Evolutionary conservation across 2,113 vertebrate species (phyloP), one percentile per base, ranked within the genome.

Genomic region (Electrona antarctica): DNA sequence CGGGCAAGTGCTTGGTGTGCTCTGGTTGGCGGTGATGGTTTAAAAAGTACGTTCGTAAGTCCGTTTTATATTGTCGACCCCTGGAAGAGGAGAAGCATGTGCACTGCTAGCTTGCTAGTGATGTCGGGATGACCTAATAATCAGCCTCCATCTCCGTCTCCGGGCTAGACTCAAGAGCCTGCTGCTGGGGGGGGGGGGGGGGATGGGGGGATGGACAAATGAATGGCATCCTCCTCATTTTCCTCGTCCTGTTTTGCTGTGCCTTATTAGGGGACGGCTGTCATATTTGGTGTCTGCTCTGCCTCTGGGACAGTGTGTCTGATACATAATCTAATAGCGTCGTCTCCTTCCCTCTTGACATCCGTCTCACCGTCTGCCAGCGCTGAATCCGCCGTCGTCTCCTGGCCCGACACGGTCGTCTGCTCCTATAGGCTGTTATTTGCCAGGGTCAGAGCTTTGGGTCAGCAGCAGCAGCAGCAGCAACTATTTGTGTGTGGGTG

Each of bases 51-150:
- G 21, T 21, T 21, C 21, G 21, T 21, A 21, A 21, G 21, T 21
- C 21, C 2, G 21, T 21, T 21, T 21, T 21, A 21, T 21, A 21
- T 21, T 21, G 21, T 21, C 21, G 21, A 21, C 21, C 21, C 21
- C 21, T 21, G 21, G 21, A 21, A 41, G 33, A 41, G 21, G 21
- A 21, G 57, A 28, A 28, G 57, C 57, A 10, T 28, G 14, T 64
- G 21, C 21, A 21, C 21, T 21, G 21, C 21, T 21, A 21, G 21
- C 21, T 21, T 21, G 61, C 67, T 64, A 49, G 50, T 71, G 63
- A 76, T 69, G 77, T 74, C 60, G 66, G 83, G 71, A 77, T 85
- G 85, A 90, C 83, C 88, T 86, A 79, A 83, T 82, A 81, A 76
- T 64, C 79, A 76, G 58, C 69, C 68, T 73, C 66, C 52, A 67